Evolutionary conservation across 2,113 vertebrate genomes (phyloP), one percentile per base, ranked within the genome.

Genomic region (Mustelus asterias): DNA sequence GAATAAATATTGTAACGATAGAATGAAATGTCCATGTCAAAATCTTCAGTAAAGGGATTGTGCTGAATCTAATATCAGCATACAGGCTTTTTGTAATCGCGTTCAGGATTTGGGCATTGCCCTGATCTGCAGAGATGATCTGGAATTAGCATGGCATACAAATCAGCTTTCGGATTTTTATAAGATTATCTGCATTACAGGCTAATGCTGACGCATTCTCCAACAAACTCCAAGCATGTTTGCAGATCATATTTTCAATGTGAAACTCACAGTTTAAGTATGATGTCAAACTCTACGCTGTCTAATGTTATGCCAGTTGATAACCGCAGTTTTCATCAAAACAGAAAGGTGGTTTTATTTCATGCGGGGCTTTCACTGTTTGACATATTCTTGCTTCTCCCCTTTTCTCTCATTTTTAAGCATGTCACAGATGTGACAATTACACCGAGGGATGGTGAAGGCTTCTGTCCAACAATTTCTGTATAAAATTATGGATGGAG

Each of bases 1-100:
- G 41, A 48, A 65, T 72, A 95, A 95, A 95, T 95, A 95, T 94
- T 72, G 98, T 97, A 98, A 98, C 96, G 97, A 98, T 97, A 97
- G 33, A 97, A 98, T 98, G 97, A 97, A 98, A 99, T 98, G 99
- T 98, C 98, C 97, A 97, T 96, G 97, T 96, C 97, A 97, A 97
- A 98, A 98, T 98, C 97, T 98, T 98, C 98, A 98, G 97, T 97
- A 96, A 97, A 96, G 97, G 98, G 98, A 98, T 98, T 98, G 97
- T 96, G 98, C 98, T 98, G 98, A 98, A 98, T 98, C 98, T 99
- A 98, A 98, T 98, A 98, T 99, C 98, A 97, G 97, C 96, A 96
- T 97, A 97, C 98, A 98, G 98, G 98, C 97, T 97, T 97, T 96
- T 93, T 44, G 97, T 97, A 97, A 98, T 98, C 97, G 97, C 96